These are phyloP conservation scores for Poeciliopsis gracilis DNA, from an alignment of 2,797 vertebrate species.

Conservation along the genomic window DNA sequence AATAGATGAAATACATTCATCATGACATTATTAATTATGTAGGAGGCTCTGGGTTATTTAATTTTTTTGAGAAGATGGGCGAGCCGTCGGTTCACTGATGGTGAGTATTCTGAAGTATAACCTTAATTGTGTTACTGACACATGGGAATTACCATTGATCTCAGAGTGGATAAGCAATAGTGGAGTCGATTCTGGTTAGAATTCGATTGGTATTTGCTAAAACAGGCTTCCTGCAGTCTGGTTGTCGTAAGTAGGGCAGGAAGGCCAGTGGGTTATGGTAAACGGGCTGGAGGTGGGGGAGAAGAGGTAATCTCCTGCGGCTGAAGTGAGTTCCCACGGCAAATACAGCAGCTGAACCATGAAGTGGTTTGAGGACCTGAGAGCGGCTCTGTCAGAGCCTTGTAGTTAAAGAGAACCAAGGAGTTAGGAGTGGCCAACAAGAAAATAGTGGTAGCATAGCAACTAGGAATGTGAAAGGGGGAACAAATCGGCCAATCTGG, in stretches of 20 bases:
- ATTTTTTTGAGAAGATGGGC: background rate
- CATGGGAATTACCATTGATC: background rate
- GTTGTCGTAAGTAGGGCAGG: background rate
- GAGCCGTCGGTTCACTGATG: background rate
- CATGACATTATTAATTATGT: background rate
- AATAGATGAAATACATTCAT: background rate
- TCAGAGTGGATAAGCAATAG: background rate
- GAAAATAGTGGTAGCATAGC: background rate
- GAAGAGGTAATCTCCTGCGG: background rate
- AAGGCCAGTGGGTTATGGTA: background rate
- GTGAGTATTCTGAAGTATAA: background rate
- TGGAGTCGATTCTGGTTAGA: background rate
- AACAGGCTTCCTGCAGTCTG: background rate
- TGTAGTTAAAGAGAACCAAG: background rate
- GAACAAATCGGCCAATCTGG: background rate
- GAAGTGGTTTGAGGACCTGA: background rate
- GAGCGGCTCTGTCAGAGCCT: background rate
- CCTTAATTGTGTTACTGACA: background rate
- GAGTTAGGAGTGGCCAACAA: background rate
- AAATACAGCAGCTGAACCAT: background rate
- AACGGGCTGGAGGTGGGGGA: background rate
- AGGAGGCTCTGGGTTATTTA: accelerated
- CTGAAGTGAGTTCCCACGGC: background rate
- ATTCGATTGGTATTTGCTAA: background rate
- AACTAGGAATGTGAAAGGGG: background rate